Percentiles rank a stretch among this genome's conserved stretches.
These are phyloP conservation scores for Xylocampa areola DNA, from an alignment of 2,888 invertebrate species.

Conservation along the genomic window DNA sequence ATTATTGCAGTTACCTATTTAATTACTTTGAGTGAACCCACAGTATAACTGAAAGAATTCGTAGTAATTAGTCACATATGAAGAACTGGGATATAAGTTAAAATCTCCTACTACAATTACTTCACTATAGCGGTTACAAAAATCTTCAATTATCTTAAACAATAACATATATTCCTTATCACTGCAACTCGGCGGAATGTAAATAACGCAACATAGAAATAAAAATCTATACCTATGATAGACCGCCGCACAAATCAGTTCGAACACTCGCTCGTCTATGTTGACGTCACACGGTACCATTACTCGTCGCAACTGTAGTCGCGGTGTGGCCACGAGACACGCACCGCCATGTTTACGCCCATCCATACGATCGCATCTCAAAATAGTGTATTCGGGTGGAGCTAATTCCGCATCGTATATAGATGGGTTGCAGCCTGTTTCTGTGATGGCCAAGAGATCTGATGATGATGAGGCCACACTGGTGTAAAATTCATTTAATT, in stretches of 20 bases:
- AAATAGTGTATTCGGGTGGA: constrained; percentile 1
- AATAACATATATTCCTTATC: too few species aligned
- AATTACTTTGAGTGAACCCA: constrained; percentile 6
- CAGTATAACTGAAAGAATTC: neutral
- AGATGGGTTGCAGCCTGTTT: constrained; percentile 2
- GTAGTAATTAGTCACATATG: too few species aligned
- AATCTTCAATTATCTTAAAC: too few species aligned
- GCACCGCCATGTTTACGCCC: neutral
- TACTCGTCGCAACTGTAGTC: constrained; percentile 30
- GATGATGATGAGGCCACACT: neutral
- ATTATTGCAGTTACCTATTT: neutral
- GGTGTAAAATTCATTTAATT: neutral
- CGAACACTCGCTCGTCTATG: constrained; percentile 40
- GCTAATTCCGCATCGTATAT: constrained; percentile 3
- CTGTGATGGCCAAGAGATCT: constrained; percentile 1
- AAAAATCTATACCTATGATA: constrained; percentile 21
- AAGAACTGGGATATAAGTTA: constrained; percentile 35
- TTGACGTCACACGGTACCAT: constrained; percentile 11
- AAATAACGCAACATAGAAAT: too few species aligned
- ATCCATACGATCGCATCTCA: constrained; percentile 2
- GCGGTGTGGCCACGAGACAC: too few species aligned
- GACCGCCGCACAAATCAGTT: constrained; percentile 44
- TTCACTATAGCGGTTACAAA: too few species aligned
- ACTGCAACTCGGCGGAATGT: too few species aligned
- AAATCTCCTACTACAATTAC: too few species aligned